Conservation (phyloP, 2,113 vertebrate genomes). For the Marmota monax region DNA sequence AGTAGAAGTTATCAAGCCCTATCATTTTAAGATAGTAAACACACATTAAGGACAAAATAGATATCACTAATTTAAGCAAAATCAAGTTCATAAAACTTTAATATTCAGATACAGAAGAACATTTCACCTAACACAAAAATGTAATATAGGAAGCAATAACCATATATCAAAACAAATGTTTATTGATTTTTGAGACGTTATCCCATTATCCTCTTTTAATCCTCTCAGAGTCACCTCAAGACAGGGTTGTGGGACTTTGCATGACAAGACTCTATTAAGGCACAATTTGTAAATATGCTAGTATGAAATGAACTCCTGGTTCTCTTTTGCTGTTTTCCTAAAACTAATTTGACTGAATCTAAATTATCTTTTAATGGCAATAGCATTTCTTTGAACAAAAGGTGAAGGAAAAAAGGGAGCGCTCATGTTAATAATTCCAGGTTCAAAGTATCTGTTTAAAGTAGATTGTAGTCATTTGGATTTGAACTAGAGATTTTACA, state of each 20-base stretch:
- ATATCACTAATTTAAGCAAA: constrained; percentile 75
- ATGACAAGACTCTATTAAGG: constrained; percentile 2
- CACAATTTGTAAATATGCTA: not conserved
- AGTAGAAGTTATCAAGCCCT: not conserved
- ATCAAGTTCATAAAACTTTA: constrained; percentile 75
- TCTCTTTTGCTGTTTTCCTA: not conserved
- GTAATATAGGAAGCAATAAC: constrained; percentile 72
- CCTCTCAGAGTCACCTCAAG: constrained; percentile 59
- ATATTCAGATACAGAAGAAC: constrained; percentile 74
- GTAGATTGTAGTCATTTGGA: not conserved
- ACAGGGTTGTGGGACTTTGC: constrained; percentile 54
- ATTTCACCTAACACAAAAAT: constrained; percentile 75
- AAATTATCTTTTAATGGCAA: not conserved
- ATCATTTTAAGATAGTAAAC: constrained; percentile 67
- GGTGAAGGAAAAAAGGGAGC: not conserved
- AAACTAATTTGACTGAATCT: not conserved
- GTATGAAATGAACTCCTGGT: not conserved
- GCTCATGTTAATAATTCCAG: constrained; percentile 10
- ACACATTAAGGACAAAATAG: constrained; percentile 50
- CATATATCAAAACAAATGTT: constrained; percentile 78
- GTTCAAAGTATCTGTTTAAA: not conserved
- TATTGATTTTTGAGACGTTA: constrained; percentile 82
- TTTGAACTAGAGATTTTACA: not conserved
- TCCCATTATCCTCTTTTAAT: constrained; percentile 79
- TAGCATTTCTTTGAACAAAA: not conserved